Evolutionary conservation across 1,140 invertebrate genomes (phyloP).

Genomic region (Pomacea maculata): DNA sequence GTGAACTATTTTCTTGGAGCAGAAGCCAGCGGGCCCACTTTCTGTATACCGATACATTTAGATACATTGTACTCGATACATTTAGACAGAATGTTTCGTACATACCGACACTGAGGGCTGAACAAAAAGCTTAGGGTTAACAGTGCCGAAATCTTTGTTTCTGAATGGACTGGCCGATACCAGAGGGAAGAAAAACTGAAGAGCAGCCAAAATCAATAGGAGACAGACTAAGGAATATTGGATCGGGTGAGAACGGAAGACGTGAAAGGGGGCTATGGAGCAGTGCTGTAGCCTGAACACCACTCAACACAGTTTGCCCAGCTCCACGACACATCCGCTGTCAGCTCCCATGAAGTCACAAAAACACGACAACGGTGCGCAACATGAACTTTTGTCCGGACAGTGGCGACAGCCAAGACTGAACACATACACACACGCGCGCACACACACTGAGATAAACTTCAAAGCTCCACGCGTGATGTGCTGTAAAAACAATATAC

Average conservation of each 20-base stretch:
- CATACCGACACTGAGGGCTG: no score
- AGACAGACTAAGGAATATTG: slow-evolving; percentile 4
- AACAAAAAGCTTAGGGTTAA: no score
- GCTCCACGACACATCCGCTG: background rate
- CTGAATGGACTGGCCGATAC: no score
- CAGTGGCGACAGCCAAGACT: no score
- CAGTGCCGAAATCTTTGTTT: no score
- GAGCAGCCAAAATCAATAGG: slow-evolving; percentile 1
- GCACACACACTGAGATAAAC: background rate
- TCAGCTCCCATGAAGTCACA: background rate
- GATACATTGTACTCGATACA: background rate
- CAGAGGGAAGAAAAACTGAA: background rate
- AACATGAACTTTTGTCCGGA: background rate
- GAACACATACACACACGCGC: background rate
- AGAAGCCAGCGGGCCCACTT: no score
- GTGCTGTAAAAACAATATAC: background rate
- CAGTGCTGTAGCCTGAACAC: background rate
- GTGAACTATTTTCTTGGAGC: no score
- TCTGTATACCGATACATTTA: no score
- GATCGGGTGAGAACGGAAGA: background rate
- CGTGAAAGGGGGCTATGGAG: background rate
- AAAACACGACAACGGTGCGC: background rate
- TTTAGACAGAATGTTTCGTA: background rate
- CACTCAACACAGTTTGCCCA: background rate
- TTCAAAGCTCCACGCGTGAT: background rate